phyloP scores from a whole-genome alignment of 2,797 vertebrate species.

The Syndactyla subalaris region DNA sequence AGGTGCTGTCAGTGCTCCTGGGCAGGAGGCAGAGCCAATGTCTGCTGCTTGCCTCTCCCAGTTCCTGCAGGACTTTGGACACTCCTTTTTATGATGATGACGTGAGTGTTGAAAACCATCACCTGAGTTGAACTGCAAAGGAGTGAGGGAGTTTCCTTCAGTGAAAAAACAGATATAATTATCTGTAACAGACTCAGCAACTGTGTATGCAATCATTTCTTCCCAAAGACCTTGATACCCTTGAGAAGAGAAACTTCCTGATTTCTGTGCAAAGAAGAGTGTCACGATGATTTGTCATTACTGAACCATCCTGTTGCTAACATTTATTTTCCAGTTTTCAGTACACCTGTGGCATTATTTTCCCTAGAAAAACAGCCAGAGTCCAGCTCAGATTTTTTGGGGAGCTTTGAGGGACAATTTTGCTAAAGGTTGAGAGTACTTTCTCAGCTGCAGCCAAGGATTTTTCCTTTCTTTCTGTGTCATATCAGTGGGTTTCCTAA shows the following conservation, averaged over 20 bases:
- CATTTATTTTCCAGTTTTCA: not conserved
- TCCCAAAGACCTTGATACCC: not conserved
- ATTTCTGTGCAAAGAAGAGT: not conserved
- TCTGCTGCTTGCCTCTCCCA: not conserved
- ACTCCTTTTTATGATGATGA: not conserved
- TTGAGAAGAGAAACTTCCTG: slow-evolving; percentile 11
- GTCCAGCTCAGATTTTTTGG: not conserved
- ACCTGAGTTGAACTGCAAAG: not conserved
- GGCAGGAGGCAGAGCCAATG: not conserved
- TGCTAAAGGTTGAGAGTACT: not conserved
- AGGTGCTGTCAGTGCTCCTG: rapidly evolving
- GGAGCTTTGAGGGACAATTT: not conserved
- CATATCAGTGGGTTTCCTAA: not conserved
- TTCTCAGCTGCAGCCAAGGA: not conserved
- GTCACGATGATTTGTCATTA: not conserved
- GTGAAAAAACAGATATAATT: slow-evolving; percentile 22
- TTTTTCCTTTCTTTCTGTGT: not conserved
- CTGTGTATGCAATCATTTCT: not conserved
- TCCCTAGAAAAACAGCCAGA: not conserved
- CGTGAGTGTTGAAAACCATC: slow-evolving; percentile 6
- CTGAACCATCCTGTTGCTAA: not conserved
- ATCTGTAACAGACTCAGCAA: not conserved
- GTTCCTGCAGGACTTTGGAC: slow-evolving; percentile 2
- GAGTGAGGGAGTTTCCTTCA: not conserved
- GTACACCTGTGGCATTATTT: not conserved